Evolutionary conservation across 2,888 invertebrate species (phyloP).

Genomic region (Sisyra terminalis): DNA sequence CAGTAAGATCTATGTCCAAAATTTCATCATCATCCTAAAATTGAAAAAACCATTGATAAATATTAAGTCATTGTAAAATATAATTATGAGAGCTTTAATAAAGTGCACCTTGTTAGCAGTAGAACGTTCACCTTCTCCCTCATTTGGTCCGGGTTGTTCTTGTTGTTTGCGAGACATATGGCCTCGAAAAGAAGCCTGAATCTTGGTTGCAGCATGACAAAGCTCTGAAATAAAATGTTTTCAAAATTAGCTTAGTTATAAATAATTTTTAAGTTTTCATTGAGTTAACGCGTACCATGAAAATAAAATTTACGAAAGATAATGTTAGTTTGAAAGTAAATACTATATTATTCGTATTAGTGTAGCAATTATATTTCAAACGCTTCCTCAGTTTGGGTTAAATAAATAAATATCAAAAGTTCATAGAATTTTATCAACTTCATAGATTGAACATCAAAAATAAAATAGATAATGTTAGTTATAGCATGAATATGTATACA

Average conservation of each 20-base stretch:
- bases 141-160: slow-evolving; percentile 16
- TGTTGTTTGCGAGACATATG: slow-evolving; percentile 69
- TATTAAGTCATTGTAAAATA: background rate
- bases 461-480: too few species aligned
- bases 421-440: too few species aligned
- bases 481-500: too few species aligned
- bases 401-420: too few species aligned
- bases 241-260: background rate
- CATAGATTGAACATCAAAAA: too few species aligned
- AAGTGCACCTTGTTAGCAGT: slow-evolving; percentile 12
- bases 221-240: slow-evolving; percentile 41
- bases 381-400: too few species aligned
- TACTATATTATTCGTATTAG: too few species aligned
- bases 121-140: slow-evolving; percentile 21
- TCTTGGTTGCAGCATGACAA: slow-evolving; percentile 72
- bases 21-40: slow-evolving; percentile 39
- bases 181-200: slow-evolving; percentile 81
- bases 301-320: too few species aligned
- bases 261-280: too few species aligned
- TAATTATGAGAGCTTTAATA: background rate
- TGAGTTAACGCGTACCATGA: too few species aligned
- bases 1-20: slow-evolving; percentile 68
- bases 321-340: too few species aligned
- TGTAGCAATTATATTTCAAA: too few species aligned
- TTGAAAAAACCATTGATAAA: background rate